These are phyloP conservation scores for Manis pentadactyla DNA, from an alignment of 2,797 vertebrate genomes.

Conservation along the genomic window DNA sequence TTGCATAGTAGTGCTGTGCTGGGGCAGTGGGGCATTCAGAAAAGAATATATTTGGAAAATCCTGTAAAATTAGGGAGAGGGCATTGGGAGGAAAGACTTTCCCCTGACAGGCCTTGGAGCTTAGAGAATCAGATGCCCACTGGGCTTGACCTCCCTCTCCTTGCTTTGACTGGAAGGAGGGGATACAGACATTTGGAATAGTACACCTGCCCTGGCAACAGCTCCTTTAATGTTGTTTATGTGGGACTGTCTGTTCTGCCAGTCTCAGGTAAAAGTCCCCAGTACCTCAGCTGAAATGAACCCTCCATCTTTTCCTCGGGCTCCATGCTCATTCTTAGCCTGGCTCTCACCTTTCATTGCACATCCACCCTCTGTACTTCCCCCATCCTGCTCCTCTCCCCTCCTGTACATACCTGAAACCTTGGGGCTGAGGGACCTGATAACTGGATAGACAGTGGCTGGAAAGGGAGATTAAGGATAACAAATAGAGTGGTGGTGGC, in stretches of 20 bases:
- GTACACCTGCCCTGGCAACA: neutral
- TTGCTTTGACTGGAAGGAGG: neutral
- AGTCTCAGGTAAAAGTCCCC: neutral
- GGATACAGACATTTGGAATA: neutral
- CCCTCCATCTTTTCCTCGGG: neutral
- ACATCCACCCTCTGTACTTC: neutral
- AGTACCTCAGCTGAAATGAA: neutral
- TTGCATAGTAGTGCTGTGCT: neutral
- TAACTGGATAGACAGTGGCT: neutral
- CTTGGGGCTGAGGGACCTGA: neutral
- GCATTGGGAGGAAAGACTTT: neutral
- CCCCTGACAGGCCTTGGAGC: neutral
- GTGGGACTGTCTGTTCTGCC: neutral
- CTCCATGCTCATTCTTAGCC: neutral
- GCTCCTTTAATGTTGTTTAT: neutral
- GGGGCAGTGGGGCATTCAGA: neutral
- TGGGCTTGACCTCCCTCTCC: neutral
- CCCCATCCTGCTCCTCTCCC: neutral
- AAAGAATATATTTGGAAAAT: neutral
- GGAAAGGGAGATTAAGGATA: neutral
- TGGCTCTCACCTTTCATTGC: neutral
- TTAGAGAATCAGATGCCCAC: neutral
- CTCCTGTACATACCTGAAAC: neutral
- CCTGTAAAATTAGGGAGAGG: neutral
- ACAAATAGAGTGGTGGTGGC: neutral